A percentile compares a stretch with the other conserved stretches of the same genome.
These are phyloP conservation scores for Tachystola acroxantha DNA, from an alignment of 2,888 invertebrate genomes.

Conservation along the genomic window DNA sequence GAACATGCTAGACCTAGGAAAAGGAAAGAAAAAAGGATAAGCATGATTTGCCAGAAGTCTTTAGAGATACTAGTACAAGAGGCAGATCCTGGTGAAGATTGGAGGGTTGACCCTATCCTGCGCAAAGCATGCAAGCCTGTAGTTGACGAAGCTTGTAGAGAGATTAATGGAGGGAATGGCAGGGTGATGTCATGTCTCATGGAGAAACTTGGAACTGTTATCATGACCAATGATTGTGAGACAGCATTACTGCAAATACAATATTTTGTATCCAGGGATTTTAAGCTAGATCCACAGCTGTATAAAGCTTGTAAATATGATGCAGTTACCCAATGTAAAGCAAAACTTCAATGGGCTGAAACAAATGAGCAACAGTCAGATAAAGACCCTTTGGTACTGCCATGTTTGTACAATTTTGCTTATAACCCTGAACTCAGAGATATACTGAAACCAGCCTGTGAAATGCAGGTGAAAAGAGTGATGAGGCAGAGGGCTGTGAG, in stretches of 20 bases:
- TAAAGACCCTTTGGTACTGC: constrained; percentile 89
- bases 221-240: constrained; percentile 94
- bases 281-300: constrained; percentile 92
- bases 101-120: constrained; percentile 95
- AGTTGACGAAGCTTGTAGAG: constrained; percentile 86
- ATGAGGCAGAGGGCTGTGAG: constrained; percentile 95
- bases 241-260: constrained; percentile 95
- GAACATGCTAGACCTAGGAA: constrained; percentile 86
- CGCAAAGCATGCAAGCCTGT: constrained; percentile 92
- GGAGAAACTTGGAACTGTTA: constrained; percentile 90
- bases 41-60: constrained; percentile 85
- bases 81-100: constrained; percentile 96
- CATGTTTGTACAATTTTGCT: constrained; percentile 91
- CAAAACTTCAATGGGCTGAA: constrained; percentile 86
- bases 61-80: constrained; percentile 89
- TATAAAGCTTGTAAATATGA: constrained; percentile 93
- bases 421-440: constrained; percentile 71
- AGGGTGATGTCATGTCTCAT: constrained; percentile 95
- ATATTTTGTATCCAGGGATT: constrained; percentile 97
- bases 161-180: constrained; percentile 85
- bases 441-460: constrained; percentile 79
- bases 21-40: constrained; percentile 82
- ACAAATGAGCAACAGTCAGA: constrained; percentile 83
- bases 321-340: constrained; percentile 89
- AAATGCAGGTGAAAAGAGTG: constrained; percentile 90